phyloP scores from a whole-genome alignment of 2,113 vertebrate species.

The Megaceryle torquata region DNA sequence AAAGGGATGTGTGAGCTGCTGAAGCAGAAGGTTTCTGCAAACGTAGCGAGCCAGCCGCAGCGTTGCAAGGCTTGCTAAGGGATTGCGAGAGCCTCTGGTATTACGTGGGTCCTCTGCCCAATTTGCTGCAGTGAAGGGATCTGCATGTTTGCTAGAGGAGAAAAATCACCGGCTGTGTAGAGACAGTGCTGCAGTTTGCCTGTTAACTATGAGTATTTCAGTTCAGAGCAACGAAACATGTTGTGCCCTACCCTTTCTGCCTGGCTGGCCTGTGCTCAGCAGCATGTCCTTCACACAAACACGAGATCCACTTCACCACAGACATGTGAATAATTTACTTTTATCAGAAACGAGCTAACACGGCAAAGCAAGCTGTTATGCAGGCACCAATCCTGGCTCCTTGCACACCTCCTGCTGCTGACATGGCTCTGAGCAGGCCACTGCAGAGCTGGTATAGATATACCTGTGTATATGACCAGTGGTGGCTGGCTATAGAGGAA shows the following conservation, averaged over 20 bases:
- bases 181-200: neutral
- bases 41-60: fast-evolving
- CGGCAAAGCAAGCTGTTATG: neutral
- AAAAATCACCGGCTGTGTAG: neutral
- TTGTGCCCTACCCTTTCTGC: neutral
- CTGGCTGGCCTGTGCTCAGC: neutral
- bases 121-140: neutral
- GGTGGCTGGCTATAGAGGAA: neutral
- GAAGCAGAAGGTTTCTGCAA: neutral
- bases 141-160: neutral
- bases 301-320: neutral
- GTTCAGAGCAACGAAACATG: neutral
- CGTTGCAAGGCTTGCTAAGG: neutral
- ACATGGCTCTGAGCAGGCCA: neutral
- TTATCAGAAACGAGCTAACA: neutral
- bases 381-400: neutral
- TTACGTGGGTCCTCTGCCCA: neutral
- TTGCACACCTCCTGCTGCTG: neutral
- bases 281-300: neutral
- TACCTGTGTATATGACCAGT: fast-evolving
- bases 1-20: neutral
- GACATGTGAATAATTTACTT: neutral
- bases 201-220: neutral
- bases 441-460: neutral
- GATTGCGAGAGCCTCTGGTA: neutral